Base-by-base conservation (phyloP, 2,888 invertebrate species). In the Diadromus collaris region DNA sequence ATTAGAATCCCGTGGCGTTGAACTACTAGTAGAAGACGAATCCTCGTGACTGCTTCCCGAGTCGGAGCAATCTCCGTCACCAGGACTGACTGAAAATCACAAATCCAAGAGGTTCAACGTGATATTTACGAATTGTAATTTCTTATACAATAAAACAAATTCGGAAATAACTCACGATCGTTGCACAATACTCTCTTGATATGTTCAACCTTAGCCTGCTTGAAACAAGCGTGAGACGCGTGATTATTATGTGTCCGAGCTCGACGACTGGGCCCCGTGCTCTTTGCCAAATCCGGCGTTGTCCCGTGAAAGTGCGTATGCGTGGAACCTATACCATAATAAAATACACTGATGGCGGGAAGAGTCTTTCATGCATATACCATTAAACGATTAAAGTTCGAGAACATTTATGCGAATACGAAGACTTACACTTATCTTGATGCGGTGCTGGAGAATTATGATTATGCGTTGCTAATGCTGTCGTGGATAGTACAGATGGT, bases 21-120 rank as follows among this genome's bases (percentile, higher is more conserved):
- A 90, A 65, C 90, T 89, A 60, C 88, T 89, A 27, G 84, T 83
- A 2, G 90, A 90, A 76, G 90, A 90, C 19, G 90, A 90, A 67
- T 91, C 90, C 70, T 88, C 90, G 24, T 89, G 89, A 67, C 89
- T 90, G 78, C 90, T 91, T 41, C 86, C 89, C 13, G 90, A 89
- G 82, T 91, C 90, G 6, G 90, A 91, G 80, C 88, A 90, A 75
- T 90, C 90, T 0, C 89, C 90, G 56, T 90, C 90, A 2, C 86
- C 88, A 19, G 88, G 85, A 78, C 86, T 88, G 72, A 90, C 90
- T 90, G 70, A 64, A 84, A 79, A 38, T 54, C 46, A 34, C 73
- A 56, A 27, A 21, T 29, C 74, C 72, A 16, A 46, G 9, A 32
- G 58, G 10, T 13, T 24, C 24, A 51, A 24, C 16, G 7, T 16